Percentiles rank a stretch among this genome's conserved stretches.
phyloP scores from a whole-genome alignment of 2,888 invertebrate genomes.

The Hoplodrina blanda region DNA sequence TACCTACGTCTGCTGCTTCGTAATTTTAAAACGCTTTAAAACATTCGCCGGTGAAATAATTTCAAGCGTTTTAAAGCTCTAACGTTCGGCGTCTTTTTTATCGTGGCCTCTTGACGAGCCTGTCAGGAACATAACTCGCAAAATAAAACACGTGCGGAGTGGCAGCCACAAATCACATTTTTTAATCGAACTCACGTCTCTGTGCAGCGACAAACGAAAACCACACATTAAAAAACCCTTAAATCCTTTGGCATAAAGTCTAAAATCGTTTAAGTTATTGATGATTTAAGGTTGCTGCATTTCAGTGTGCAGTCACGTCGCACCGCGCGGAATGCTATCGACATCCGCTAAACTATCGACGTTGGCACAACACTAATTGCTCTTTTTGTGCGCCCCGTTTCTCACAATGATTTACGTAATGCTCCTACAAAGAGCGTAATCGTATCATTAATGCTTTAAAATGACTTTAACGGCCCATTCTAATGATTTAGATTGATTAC shows the following conservation, averaged over 20 bases:
- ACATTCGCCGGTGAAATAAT: conserved; percentile 66
- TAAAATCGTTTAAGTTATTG: conserved; percentile 55
- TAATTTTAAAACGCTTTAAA: conserved; percentile 65
- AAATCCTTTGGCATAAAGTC: conserved; percentile 64
- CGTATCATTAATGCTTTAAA: conserved; percentile 83
- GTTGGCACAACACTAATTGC: conserved; percentile 88
- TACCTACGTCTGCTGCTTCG: conserved; percentile 52
- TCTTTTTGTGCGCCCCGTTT: conserved; percentile 84
- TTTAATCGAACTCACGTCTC: conserved; percentile 89
- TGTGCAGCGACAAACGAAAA: conserved; percentile 66
- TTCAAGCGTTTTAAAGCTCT: conserved; percentile 69
- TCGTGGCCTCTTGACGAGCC: conserved; percentile 77
- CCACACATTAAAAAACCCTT: conserved; percentile 53
- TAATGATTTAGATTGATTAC: conserved; percentile 85
- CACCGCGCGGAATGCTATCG: conserved; percentile 85
- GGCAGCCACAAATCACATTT: conserved; percentile 90
- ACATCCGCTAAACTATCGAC: conserved; percentile 89
- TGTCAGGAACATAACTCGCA: conserved; percentile 86
- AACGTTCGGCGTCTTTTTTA: conserved; percentile 73
- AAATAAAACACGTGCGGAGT: conserved; percentile 88
- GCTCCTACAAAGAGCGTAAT: conserved; percentile 78
- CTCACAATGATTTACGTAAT: conserved; percentile 86
- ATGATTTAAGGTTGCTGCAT: conserved; percentile 69
- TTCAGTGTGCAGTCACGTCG: conserved; percentile 86
- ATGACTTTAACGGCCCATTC: conserved; percentile 81